Evolutionary conservation across 2,888 invertebrate genomes (phyloP).

Genomic region (Folsomia candida): DNA sequence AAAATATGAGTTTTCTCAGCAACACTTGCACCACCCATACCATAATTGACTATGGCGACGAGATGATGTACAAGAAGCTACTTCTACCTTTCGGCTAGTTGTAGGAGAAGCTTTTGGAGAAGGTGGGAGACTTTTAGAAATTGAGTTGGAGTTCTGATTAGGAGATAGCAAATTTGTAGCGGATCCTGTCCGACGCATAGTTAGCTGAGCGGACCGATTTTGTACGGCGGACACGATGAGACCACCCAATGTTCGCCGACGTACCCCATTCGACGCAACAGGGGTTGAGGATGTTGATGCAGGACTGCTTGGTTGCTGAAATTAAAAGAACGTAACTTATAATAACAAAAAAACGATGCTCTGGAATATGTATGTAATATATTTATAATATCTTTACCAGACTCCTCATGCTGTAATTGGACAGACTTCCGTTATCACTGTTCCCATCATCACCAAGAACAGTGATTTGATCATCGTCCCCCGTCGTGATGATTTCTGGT

Average conservation of each 20-base stretch:
- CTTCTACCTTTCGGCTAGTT: conserved; percentile 57
- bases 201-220: conserved; percentile 41
- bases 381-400: too few relatives aligned
- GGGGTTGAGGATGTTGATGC: conserved; percentile 7
- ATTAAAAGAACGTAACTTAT: too few relatives aligned
- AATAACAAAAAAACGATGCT: too few relatives aligned
- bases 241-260: conserved; percentile 45
- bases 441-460: not conserved
- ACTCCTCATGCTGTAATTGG: not conserved
- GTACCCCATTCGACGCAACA: conserved; percentile 11
- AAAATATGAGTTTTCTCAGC: not conserved
- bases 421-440: not conserved
- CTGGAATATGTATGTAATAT: too few relatives aligned
- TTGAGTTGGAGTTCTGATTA: conserved; percentile 32
- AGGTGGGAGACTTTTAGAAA: conserved; percentile 53
- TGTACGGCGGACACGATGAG: conserved; percentile 47
- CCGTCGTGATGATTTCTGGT: conserved; percentile 2
- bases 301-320: not conserved
- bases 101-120: conserved; percentile 54
- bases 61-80: not conserved
- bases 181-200: conserved; percentile 64
- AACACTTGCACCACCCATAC: not conserved
- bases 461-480: not conserved
- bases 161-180: conserved; percentile 69
- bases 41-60: too few relatives aligned